Base-by-base conservation (phyloP, 2,797 vertebrate species). In the Pseudochirops cupreus region DNA sequence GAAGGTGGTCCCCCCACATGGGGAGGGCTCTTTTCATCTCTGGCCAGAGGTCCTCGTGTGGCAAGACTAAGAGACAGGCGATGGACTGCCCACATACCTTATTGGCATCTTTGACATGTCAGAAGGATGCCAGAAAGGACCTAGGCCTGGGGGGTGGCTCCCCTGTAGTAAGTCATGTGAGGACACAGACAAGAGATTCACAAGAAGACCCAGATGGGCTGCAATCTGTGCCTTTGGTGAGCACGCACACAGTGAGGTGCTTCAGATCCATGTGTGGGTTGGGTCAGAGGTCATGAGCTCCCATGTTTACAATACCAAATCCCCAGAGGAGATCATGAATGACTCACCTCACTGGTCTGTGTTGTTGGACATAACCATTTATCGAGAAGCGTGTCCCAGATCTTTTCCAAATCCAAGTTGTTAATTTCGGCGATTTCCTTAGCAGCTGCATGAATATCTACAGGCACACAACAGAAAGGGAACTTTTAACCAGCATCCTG, bases 401-500 rank as follows among this genome's bases (percentile, higher is more conserved):
- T 99, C 98, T 99, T 99, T 56, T 99, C 98, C 96, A 99, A 99
- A 94, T 99, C 99, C 96, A 99, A 97, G n/a, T 98, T 98, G 92
- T 99, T 99, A 94, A 99, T 99, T 97, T 99, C 96, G 0, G 99
- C 99, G 54, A 99, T 99, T 98, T 99, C 99, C 97, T 99, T 99
- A 13, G 99, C 99, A 55, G 99, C 99, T 1, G 94, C 94, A 0
- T 99, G 99, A 96, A 99, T 99, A 97, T 99, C 99, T 99, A 96
- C 3, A 96, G 92, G 91, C 29, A 97, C 0, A 53, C 11, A 95
- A 33, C 90, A 67, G 56, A 82, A 92, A 92, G 52, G 54, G 29
- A 95, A 29, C 91, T 58, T 87, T 87, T 11, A 94, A 21, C 0
- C 31, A 10, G 58, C 3, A 11, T 3, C 55, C 89, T 4, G 1